Evolutionary conservation across 2,888 invertebrate species (phyloP), one percentile per base, ranked within the genome.

Genomic region (Trypoxylon attenuatum): DNA sequence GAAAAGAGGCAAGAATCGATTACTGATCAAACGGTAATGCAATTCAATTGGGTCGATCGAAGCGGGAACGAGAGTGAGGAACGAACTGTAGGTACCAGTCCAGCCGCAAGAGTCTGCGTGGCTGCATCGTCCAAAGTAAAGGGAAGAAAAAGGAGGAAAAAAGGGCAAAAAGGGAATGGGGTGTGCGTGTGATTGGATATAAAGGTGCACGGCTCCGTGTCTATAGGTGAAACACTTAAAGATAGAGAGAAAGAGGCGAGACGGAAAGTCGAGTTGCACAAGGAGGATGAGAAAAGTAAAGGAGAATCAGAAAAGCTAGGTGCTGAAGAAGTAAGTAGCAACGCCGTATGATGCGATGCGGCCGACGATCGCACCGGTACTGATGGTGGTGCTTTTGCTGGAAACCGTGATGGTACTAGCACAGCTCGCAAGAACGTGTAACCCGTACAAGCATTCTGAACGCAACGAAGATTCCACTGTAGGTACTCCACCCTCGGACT

Each of bases 1-100:
- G 70, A 67, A 75, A 75, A 60, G 65, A 66, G 57, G 61, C 62
- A 64, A 50, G 56, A 64, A 76, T 74, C 74, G 76, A 76, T 68
- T 60, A 68, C 79, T 77, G 79, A 77, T 79, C 76, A 76, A 79
- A 79, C 71, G 72, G 71, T 75, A 76, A 79, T 79, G 77, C 73
- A 75, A 79, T 79, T 74, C 77, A 77, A 79, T 79, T 71, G 77
- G 70, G 61, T 54, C 58, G 60, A 52, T 55, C 55, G 54, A 51
- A 64, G 59, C 43, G 60, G 45, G 71, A 52, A 62, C 39, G 21
- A 45, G 41, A 46, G 15, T 43, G 45, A 42, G 29, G 27, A 47
- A 65, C 55, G 64, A 55, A 50, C 41, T 53, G 10, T 1, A 6
- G 52, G 41, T 33, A 16, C 27, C 25, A 8, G 42, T 53, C 33